These are phyloP conservation scores for Polyploca ridens DNA, from an alignment of 2,888 invertebrate species.

Conservation along the genomic window DNA sequence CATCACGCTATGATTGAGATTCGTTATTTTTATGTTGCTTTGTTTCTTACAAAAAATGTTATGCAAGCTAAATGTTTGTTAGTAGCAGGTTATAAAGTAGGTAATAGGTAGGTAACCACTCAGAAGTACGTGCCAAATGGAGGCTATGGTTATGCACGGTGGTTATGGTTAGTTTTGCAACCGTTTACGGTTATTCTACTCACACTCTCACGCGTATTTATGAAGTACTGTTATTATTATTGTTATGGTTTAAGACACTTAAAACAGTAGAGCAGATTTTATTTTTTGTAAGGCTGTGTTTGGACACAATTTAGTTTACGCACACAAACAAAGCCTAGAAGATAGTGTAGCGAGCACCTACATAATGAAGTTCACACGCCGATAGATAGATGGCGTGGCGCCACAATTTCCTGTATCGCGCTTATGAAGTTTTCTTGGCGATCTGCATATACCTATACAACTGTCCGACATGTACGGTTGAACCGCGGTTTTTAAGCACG, in stretches of 20 bases:
- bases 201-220: not conserved
- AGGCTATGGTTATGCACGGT: constrained; percentile 1
- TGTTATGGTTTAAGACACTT: not conserved
- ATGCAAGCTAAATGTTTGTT: no score
- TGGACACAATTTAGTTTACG: not conserved
- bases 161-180: constrained; percentile 2
- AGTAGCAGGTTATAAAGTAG: not conserved
- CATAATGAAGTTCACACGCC: no score
- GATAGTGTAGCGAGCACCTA: no score
- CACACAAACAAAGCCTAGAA: no score
- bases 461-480: no score
- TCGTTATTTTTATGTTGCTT: not conserved
- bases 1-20: no score
- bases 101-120: not conserved
- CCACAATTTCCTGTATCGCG: no score
- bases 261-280: not conserved
- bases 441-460: no score
- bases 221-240: not conserved
- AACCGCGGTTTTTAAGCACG: no score
- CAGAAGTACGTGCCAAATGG: not conserved
- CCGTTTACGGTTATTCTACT: not conserved
- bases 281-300: not conserved
- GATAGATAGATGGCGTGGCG: no score
- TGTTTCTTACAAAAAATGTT: no score
- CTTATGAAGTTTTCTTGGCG: no score